Evolutionary conservation across 2,888 invertebrate genomes (phyloP).

Genomic region (Polydesmus complanatus): DNA sequence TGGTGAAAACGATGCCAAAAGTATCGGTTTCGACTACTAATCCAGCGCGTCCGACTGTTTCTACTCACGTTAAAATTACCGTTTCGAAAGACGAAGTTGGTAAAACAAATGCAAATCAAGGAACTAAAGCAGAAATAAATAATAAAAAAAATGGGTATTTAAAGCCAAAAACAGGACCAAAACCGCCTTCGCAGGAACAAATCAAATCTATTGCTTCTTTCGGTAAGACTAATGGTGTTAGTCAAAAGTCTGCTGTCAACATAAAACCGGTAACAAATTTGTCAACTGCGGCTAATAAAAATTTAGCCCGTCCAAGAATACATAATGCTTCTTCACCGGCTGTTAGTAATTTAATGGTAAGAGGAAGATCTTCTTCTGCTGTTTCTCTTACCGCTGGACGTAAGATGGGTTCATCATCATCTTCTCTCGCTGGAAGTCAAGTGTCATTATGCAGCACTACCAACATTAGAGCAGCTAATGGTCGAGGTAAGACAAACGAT

Average conservation of each 20-base stretch:
- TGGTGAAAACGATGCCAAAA: slow-evolving; percentile 8
- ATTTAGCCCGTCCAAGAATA: background rate
- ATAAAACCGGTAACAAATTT: background rate
- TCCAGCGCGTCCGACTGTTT: slow-evolving; percentile 11
- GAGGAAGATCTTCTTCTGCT: slow-evolving; percentile 5
- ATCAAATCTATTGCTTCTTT: background rate
- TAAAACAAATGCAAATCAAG: background rate
- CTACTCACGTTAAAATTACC: slow-evolving; percentile 10
- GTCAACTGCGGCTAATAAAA: background rate
- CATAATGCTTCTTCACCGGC: background rate
- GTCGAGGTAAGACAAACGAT: background rate
- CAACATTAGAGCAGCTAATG: background rate
- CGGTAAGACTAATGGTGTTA: background rate
- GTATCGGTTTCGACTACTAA: slow-evolving; percentile 10
- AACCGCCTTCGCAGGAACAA: background rate
- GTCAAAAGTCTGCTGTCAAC: background rate
- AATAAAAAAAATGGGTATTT: no score
- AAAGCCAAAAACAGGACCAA: background rate
- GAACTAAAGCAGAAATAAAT: background rate
- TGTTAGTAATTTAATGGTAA: background rate
- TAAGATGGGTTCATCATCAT: background rate
- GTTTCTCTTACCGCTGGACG: slow-evolving; percentile 5
- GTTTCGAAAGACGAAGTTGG: background rate
- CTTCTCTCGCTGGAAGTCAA: slow-evolving; percentile 9
- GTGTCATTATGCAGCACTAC: slow-evolving; percentile 6